Evolutionary conservation across 2,113 vertebrate genomes (phyloP).

Genomic region (Sakesphorus luctuosus): DNA sequence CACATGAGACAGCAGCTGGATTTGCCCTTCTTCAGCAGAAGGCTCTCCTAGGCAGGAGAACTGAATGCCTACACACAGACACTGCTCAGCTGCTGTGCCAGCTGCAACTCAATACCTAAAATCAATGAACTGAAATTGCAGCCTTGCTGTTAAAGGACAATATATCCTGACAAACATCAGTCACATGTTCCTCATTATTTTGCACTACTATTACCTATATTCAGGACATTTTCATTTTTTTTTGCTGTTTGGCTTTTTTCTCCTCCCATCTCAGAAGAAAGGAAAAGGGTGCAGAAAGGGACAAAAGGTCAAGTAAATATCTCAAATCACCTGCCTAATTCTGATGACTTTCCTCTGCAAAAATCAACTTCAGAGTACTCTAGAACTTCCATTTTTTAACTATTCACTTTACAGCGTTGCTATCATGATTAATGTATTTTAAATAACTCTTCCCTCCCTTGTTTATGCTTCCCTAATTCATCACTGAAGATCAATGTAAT

Average conservation of each 20-base stretch:
- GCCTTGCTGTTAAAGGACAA: background rate
- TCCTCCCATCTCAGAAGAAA: background rate
- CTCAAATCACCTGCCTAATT: background rate
- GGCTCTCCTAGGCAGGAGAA: background rate
- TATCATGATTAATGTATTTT: background rate
- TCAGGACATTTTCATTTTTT: background rate
- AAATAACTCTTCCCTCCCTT: background rate
- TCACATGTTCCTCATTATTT: background rate
- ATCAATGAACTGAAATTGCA: background rate
- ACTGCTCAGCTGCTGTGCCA: background rate
- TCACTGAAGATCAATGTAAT: background rate
- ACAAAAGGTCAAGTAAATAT: background rate
- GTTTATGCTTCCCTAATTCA: background rate
- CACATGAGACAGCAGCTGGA: background rate
- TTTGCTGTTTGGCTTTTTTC: background rate
- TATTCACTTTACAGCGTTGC: background rate
- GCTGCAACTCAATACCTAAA: background rate
- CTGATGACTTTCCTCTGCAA: background rate
- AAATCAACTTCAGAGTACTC: background rate
- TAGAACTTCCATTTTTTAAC: background rate
- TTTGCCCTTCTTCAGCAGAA: background rate
- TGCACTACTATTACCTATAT: background rate
- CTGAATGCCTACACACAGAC: background rate
- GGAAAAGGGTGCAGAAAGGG: background rate
- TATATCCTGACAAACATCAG: fast-evolving